These are phyloP conservation scores for Tipula lateralis DNA, from an alignment of 2,888 invertebrate species.

Conservation along the genomic window DNA sequence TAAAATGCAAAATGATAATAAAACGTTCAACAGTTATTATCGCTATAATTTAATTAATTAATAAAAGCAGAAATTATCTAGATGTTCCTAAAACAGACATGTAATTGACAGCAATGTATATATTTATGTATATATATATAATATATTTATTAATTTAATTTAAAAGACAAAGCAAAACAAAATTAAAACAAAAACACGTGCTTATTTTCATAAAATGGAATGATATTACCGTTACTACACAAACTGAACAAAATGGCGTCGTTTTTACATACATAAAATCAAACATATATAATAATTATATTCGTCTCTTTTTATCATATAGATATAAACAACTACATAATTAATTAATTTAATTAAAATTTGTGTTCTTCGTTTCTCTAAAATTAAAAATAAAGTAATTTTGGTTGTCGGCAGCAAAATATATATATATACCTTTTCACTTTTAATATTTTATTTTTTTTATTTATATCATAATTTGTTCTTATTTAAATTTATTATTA, in stretches of 20 bases:
- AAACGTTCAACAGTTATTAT: neutral
- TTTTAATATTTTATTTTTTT: neutral
- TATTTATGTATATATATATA: too few relatives aligned
- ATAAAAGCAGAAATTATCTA: neutral
- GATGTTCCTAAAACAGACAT: neutral
- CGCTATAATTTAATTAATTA: neutral
- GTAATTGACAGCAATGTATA: neutral
- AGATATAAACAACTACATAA: neutral
- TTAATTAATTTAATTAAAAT: slow-evolving; percentile 24
- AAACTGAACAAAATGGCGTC: neutral
- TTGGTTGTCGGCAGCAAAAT: slow-evolving; percentile 19
- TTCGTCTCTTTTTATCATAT: neutral
- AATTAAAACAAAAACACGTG: neutral
- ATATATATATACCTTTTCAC: neutral
- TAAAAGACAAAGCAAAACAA: neutral
- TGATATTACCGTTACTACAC: neutral
- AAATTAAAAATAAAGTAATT: neutral
- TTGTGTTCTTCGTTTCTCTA: neutral
- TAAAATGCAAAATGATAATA: neutral
- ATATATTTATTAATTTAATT: neutral
- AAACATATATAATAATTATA: neutral
- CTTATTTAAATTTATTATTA: slow-evolving; percentile 11
- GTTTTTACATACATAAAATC: neutral
- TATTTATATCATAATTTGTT: slow-evolving; percentile 2
- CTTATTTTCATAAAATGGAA: neutral